A percentile compares a stretch with the other conserved stretches of the same genome.
Conservation (phyloP, 2,797 vertebrate genomes). For the Orestias chungarensis region DNA sequence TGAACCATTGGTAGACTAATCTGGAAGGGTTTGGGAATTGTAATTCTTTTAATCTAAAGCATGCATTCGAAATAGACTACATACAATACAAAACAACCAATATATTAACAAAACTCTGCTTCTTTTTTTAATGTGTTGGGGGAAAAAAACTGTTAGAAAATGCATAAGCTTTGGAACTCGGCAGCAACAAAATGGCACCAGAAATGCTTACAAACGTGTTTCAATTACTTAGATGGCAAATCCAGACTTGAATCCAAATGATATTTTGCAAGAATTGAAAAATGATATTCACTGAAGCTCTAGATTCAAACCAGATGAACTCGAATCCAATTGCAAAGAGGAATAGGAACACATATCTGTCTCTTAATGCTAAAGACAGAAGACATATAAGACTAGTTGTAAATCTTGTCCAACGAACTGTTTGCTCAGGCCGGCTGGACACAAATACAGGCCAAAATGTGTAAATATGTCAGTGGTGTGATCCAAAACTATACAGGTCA, state of each 20-base stretch:
- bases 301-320: not conserved
- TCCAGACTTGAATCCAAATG: not conserved
- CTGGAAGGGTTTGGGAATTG: not conserved
- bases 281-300: not conserved
- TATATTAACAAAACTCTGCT: not conserved
- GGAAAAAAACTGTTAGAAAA: no score
- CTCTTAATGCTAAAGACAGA: not conserved
- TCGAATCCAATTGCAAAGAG: no score
- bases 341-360: not conserved
- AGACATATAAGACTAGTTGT: not conserved
- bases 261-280: not conserved
- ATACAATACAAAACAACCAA: not conserved
- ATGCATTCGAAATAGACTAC: no score
- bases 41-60: no score
- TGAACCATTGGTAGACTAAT: not conserved
- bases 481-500: not conserved
- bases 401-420: not conserved
- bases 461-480: not conserved
- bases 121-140: no score
- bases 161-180: no score
- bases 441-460: not conserved
- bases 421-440: not conserved
- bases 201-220: not conserved
- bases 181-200: no score
- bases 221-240: not conserved